Evolutionary conservation across 30 jellyfish, hydroid and myxozoan genomes (phyloP).

Genomic region (Rhopilema esculentum): DNA sequence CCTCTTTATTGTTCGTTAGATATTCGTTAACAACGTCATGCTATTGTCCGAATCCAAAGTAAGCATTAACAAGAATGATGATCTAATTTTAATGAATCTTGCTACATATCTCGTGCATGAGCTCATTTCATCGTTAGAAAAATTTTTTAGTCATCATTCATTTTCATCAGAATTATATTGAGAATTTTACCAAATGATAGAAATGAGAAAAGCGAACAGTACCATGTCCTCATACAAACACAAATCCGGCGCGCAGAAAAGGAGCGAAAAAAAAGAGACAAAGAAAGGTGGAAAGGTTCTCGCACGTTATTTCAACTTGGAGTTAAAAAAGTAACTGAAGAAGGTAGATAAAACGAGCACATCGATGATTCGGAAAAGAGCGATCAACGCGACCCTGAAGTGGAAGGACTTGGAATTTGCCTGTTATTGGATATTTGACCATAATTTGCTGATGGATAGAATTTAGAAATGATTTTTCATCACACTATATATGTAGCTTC

Average conservation of each 20-base stretch:
- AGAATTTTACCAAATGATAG: neutral
- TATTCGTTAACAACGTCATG: neutral
- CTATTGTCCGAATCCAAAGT: neutral
- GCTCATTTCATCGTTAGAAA: neutral
- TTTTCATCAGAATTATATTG: neutral
- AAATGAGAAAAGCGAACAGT: neutral
- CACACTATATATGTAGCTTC: too few relatives aligned
- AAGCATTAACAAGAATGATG: too few relatives aligned
- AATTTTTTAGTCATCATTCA: neutral
- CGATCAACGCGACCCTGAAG: neutral
- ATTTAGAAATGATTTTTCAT: too few relatives aligned
- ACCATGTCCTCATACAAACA: conserved; percentile 40
- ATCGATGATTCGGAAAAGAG: neutral
- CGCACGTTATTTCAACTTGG: too few relatives aligned
- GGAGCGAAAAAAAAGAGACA: conserved; percentile 24
- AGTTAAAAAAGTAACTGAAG: conserved; percentile 1
- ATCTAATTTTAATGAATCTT: too few relatives aligned
- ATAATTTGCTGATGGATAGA: too few relatives aligned
- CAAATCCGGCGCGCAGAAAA: conserved; percentile 58
- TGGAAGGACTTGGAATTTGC: conserved; percentile 1
- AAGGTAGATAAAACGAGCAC: neutral
- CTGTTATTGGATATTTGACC: too few relatives aligned
- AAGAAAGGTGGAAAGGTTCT: conserved; percentile 28
- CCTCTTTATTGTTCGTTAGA: too few relatives aligned
- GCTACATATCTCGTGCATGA: neutral